Evolutionary conservation across 1,140 invertebrate species (phyloP).

Genomic region (Teleopsis dalmanni): DNA sequence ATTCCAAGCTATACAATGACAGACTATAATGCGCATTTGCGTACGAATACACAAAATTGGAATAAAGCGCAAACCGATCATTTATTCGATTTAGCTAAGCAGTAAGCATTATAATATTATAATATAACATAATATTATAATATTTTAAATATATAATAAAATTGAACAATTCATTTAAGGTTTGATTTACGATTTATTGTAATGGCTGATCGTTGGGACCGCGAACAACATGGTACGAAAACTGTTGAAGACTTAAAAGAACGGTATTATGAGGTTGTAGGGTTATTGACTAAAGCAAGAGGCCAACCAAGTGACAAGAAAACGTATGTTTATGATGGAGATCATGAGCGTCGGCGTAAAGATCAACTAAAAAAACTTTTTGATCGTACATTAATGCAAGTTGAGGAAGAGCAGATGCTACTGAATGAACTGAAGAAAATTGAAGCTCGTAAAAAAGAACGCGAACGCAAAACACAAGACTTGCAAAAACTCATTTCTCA

Average conservation of each 20-base stretch:
- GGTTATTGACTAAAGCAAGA: slow-evolving; percentile 52
- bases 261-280: slow-evolving; percentile 70
- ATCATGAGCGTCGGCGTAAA: slow-evolving; percentile 89
- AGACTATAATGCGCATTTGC: slow-evolving; percentile 85
- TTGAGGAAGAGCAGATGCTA: slow-evolving; percentile 90
- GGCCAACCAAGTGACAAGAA: slow-evolving; percentile 57
- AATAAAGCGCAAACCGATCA: slow-evolving; percentile 90
- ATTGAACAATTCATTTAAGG: slow-evolving; percentile 20
- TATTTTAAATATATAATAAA: background rate
- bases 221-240: slow-evolving; percentile 60
- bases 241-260: slow-evolving; percentile 94
- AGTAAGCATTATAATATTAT: slow-evolving; percentile 20
- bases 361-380: slow-evolving; percentile 89
- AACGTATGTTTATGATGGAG: slow-evolving; percentile 82
- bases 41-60: slow-evolving; percentile 69
- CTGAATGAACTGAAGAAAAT: slow-evolving; percentile 90
- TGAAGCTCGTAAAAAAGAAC: slow-evolving; percentile 92
- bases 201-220: slow-evolving; percentile 88
- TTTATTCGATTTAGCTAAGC: slow-evolving; percentile 82
- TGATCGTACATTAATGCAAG: slow-evolving; percentile 85
- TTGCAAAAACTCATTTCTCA: slow-evolving; percentile 97
- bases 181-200: slow-evolving; percentile 91
- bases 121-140: background rate
- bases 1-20: slow-evolving; percentile 81
- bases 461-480: slow-evolving; percentile 96